Evolutionary conservation across 2,113 vertebrate genomes (phyloP), one percentile per base, ranked within the genome.

Genomic region (Sminthopsis crassicaudata): DNA sequence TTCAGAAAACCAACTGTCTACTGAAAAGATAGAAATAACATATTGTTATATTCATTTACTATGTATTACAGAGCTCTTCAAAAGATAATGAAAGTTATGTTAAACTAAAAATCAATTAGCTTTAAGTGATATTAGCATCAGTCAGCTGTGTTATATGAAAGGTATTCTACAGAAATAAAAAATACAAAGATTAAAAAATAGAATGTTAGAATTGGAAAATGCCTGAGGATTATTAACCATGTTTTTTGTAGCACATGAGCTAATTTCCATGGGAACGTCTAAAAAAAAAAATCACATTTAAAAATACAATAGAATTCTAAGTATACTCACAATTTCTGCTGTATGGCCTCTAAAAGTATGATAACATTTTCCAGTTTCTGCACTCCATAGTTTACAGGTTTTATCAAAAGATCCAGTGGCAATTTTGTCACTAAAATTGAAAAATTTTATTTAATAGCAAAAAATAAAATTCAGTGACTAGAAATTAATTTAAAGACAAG

Each of bases 331-430:
- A 96, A 99, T 99, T 99, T 99, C 99, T 95, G 99, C 99, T 3
- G 91, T 98, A 55, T 99, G 99, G 92, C 99, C 99, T 53, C 98
- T 98, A 93, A 99, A 99, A 42, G 99, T 99, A 94, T 99, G 98
- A 92, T 99, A 99, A 97, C 99, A 99, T 98, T 99, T 98, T 94
- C 99, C 99, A 4, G 99, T 99, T 97, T 99, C 99, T 0, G 98
- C 98, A 94, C 99, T 99, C 99, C 99, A 99, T 90, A 99, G 97
- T 97, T 99, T 99, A 98, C 99, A 99, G 90, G 99, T 99, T 97
- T 99, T 99, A 97, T 99, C 99, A 95, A 99, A 99, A 67, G 99
- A 99, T 93, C 99, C 99, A 0, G 99, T 99, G 96, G 99, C 99
- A 98, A 99, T 99, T 98, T 99, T 99, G 98, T 99, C 99, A 93